Evolutionary conservation across 2,797 vertebrate genomes (phyloP).

Genomic region (Tragelaphus oryx): DNA sequence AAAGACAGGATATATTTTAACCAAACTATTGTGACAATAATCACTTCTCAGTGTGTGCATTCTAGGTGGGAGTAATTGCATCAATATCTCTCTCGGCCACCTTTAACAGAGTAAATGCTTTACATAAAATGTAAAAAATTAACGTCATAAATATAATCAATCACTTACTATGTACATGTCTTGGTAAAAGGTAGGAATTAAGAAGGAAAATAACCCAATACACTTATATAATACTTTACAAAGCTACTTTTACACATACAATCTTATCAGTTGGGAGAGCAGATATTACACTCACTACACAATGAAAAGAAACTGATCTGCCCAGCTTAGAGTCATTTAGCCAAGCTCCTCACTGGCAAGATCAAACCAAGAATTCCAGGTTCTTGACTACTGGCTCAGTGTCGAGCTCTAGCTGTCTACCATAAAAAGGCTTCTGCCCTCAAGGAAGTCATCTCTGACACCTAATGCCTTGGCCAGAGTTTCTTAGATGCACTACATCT

Average conservation of each 20-base stretch:
- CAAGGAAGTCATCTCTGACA: constrained; percentile 42
- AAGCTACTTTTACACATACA: constrained; percentile 12
- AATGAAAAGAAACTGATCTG: constrained; percentile 7
- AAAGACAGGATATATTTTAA: neutral
- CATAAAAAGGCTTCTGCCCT: constrained; percentile 16
- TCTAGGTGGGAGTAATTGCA: neutral
- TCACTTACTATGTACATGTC: neutral
- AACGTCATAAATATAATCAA: neutral
- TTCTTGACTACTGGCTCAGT: neutral
- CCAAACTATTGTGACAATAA: neutral
- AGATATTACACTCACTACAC: neutral
- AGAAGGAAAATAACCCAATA: neutral
- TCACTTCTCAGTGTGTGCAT: neutral
- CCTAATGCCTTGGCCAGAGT: neutral
- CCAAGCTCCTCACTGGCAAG: neutral
- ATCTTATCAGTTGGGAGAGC: neutral
- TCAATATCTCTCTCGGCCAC: neutral
- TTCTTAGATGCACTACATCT: neutral
- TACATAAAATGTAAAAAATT: neutral
- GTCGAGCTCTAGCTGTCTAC: neutral
- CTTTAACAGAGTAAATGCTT: constrained; percentile 34
- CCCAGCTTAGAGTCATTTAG: constrained; percentile 7
- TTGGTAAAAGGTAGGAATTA: neutral
- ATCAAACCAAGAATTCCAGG: constrained; percentile 9
- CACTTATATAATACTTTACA: constrained; percentile 2